Evolutionary conservation across 2,113 vertebrate species (phyloP), one percentile per base, ranked within the genome.

Genomic region (Salvelinus fontinalis): DNA sequence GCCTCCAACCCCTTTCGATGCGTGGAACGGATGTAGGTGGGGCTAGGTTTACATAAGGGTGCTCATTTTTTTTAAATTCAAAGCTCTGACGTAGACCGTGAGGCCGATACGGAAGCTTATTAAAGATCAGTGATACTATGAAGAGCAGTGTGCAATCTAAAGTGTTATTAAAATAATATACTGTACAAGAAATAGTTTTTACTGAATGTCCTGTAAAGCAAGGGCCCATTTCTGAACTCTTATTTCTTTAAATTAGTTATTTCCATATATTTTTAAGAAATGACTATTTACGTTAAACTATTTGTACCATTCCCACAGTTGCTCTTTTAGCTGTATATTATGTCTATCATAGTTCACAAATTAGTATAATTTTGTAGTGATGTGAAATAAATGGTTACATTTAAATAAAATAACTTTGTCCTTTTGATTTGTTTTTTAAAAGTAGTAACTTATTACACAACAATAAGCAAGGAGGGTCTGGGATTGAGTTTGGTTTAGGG

Each of bases 341-440:
- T 93, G 89, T 94, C 93, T 87, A 93, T 88, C 65, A 93, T 92
- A 95, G 88, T 81, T 89, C 71, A 92, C 80, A 82, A 85, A 85
- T 90, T 31, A 80, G 75, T 90, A 87, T 92, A 87, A 82, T 92
- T 95, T 94, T 95, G 93, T 94, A 93, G 92, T 93, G 92, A 87
- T 89, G 90, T 93, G 83, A 89, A 93, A 93, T 95, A 94, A 94
- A 94, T 84, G 74, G 79, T 80, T 81, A 84, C 71, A 64, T 91
- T 91, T 79, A 24, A 89, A 80, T 88, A 90, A 79, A 76, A 80
- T 29, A 67, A 54, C 57, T 29, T 72, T 82, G 67, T 76, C 49
- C 59, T 67, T 39, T 4, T 22, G 2, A 20, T 2, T 9, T 69
- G 74, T 79, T 79, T 80, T 81, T 65, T 54, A 29, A 62, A 59